A percentile compares a stretch with the other conserved stretches of the same genome.
Conservation (phyloP, 2,797 vertebrate species). For the Cirrhinus mrigala region DNA sequence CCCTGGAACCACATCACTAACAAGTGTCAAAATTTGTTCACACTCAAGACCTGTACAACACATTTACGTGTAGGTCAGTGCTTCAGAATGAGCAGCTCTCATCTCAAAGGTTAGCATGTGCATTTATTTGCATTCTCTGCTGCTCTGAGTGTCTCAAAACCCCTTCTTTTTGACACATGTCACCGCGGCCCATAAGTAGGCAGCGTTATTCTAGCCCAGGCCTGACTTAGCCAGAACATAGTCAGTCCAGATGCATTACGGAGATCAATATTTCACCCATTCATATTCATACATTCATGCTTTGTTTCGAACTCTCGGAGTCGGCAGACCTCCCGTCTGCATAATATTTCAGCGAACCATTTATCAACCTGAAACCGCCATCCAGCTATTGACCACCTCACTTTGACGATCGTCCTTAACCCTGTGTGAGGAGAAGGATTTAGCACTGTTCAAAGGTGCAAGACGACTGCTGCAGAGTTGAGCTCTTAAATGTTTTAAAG, state of each 20-base stretch:
- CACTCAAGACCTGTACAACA: slow-evolving; percentile 75
- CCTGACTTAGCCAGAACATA: slow-evolving; percentile 65
- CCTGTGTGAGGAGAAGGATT: slow-evolving; percentile 46
- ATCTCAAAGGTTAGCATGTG: slow-evolving; percentile 82
- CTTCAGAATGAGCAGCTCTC: slow-evolving; percentile 82
- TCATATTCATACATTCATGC: slow-evolving; percentile 76
- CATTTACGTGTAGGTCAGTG: slow-evolving; percentile 82
- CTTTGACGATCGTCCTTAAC: slow-evolving; percentile 56
- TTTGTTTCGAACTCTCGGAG: slow-evolving; percentile 54
- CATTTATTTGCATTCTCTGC: slow-evolving; percentile 81
- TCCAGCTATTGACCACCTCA: slow-evolving; percentile 58
- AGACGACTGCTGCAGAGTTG: slow-evolving; percentile 40
- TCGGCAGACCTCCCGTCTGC: slow-evolving; percentile 57
- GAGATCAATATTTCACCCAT: slow-evolving; percentile 77
- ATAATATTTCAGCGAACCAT: slow-evolving; percentile 62
- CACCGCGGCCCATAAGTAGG: slow-evolving; percentile 65
- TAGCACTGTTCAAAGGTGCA: slow-evolving; percentile 50
- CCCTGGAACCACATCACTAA: slow-evolving; percentile 70
- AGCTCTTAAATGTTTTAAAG: slow-evolving; percentile 64
- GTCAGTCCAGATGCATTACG: slow-evolving; percentile 68
- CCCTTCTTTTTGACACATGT: slow-evolving; percentile 67
- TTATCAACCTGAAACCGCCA: slow-evolving; percentile 59
- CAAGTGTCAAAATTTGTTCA: slow-evolving; percentile 80
- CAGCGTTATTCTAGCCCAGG: slow-evolving; percentile 72
- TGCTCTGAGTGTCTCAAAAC: slow-evolving; percentile 41